Evolutionary conservation across 2,797 vertebrate genomes (phyloP), one percentile per base, ranked within the genome.

Genomic region (Sebastes dallii): DNA sequence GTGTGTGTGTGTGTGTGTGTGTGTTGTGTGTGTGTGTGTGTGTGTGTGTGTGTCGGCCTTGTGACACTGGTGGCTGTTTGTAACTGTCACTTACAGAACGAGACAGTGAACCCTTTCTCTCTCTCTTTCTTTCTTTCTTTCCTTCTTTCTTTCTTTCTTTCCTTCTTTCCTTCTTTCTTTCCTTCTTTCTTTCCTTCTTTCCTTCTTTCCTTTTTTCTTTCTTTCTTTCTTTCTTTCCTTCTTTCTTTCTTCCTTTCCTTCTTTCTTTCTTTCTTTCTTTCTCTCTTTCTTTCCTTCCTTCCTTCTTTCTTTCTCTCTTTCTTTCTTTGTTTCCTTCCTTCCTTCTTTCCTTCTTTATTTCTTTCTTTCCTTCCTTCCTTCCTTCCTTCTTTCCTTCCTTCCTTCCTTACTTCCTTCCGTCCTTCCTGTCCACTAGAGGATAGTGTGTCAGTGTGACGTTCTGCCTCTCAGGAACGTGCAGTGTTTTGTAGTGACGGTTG

Each of bases 61-160:
- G 68, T 77, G 77, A 72, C 50, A 5, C 25, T 25, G 79, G 89
- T 78, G 82, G 59, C 81, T 62, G 71, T 78, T 70, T 83, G 81
- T 89, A 75, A 67, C 88, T 67, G 84, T 80, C 86, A 72, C 87
- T 42, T 27, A 50, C 39, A 39, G 62, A 32, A 13, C 1, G 2
- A 60, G 12, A 86, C 85, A 84, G 22, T 13, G 12, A 79, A 73
- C 25, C 22, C 66, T 3, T 10, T 10, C 8, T 0, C 3, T 10
- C 3, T 4, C 3, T 3, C 8, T 1, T 10, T 10, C 8, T 0
- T 34, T 10, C 3, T 1, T 4, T 10, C 3, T 1, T 4, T 10
- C 3, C 2, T 36, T 36, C 9, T 0, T 2, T 36, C 3, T 2
- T 4, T 36, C 66, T 3, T 67, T 77, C 61, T 83, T 8, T 72